A percentile compares a stretch with the other conserved stretches of the same genome.
Conservation (phyloP, 2,888 invertebrate species). For the Lithophane ornitopus region DNA sequence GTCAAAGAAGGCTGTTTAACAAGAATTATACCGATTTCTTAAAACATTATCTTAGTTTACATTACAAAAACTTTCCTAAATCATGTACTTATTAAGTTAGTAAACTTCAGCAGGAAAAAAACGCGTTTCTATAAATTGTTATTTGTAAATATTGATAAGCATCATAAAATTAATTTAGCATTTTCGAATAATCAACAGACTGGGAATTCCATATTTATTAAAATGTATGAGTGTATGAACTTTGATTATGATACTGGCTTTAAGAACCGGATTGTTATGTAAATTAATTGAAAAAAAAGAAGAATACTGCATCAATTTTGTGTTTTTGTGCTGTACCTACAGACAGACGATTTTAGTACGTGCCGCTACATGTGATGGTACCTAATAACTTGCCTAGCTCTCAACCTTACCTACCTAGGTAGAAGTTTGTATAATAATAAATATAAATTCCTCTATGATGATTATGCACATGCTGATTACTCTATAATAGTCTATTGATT, state of each 20-base stretch:
- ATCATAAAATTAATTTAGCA: not conserved
- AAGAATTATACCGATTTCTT: not conserved
- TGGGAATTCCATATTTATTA: slow-evolving; percentile 28
- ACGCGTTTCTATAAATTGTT: slow-evolving; percentile 1
- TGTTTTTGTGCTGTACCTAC: not conserved
- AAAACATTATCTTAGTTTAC: not conserved
- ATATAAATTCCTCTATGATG: not conserved
- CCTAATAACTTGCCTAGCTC: not conserved
- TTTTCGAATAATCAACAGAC: not conserved
- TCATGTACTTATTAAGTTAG: not conserved
- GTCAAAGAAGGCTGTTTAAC: not conserved
- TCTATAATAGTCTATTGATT: not conserved
- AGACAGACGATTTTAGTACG: not conserved
- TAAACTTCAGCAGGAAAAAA: not conserved
- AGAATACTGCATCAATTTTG: slow-evolving; percentile 6
- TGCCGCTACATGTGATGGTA: not conserved
- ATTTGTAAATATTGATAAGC: slow-evolving; percentile 25
- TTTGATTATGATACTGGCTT: slow-evolving; percentile 12
- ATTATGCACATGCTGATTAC: slow-evolving; percentile 6
- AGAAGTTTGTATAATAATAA: not conserved
- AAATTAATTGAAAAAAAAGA: not conserved
- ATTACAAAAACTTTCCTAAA: not conserved
- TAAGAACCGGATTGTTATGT: not conserved
- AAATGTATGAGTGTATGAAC: slow-evolving; percentile 12
- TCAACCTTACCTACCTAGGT: not conserved